These are phyloP conservation scores for Eristalis intricaria DNA, from an alignment of 2,888 invertebrate genomes.

Conservation along the genomic window DNA sequence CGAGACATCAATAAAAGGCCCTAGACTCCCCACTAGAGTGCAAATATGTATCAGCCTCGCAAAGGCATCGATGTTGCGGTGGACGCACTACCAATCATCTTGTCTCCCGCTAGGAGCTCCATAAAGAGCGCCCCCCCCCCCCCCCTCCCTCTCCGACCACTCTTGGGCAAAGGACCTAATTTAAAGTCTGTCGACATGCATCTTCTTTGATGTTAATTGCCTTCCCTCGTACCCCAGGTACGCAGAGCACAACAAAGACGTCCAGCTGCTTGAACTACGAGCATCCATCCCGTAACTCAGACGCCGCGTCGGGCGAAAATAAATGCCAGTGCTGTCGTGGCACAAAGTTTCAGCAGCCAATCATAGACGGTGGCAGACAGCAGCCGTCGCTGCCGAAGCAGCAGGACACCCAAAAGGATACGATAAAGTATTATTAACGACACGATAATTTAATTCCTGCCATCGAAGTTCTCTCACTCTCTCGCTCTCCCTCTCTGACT, in stretches of 20 bases:
- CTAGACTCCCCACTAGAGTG: no score
- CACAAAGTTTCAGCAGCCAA: background rate
- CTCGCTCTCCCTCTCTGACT: background rate
- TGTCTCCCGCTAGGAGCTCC: no score
- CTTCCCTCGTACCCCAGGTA: background rate
- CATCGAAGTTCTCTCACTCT: background rate
- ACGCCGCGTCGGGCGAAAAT: background rate
- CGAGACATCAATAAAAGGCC: no score
- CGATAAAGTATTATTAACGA: conserved; percentile 71
- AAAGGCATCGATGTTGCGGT: no score
- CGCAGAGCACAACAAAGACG: background rate
- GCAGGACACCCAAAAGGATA: conserved; percentile 13
- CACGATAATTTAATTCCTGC: conserved; percentile 59
- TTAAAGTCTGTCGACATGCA: background rate
- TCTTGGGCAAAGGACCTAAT: background rate
- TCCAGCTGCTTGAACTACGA: background rate
- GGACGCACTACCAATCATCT: no score
- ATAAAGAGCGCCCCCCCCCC: no score
- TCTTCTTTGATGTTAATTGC: background rate
- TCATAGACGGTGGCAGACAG: background rate
- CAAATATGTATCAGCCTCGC: no score
- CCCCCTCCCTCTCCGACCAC: background rate
- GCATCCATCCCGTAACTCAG: background rate
- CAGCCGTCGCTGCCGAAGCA: background rate
- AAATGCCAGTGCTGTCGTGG: background rate